Conservation (phyloP, 2,113 vertebrate genomes). For the Malaclemys terrapin region DNA sequence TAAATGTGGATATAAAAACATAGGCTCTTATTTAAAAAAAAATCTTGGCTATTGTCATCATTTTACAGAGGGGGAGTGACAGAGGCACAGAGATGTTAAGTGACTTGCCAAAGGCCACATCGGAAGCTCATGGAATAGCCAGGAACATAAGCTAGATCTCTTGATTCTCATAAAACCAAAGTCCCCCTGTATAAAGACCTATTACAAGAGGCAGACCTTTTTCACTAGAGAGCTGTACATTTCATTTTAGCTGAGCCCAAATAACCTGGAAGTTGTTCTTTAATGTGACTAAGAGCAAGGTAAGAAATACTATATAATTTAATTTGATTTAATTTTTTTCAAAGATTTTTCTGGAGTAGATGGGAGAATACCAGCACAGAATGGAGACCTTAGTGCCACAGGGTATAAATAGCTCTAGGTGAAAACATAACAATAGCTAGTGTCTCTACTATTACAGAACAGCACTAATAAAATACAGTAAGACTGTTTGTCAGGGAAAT, state of each 20-base stretch:
- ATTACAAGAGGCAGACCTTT: background rate
- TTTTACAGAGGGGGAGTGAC: background rate
- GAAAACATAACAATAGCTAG: constrained; percentile 36
- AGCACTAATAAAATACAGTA: constrained; percentile 40
- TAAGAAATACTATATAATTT: background rate
- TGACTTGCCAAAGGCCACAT: background rate
- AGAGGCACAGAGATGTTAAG: background rate
- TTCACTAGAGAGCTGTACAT: background rate
- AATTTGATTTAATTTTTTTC: background rate
- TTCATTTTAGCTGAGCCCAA: background rate
- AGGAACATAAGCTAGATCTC: background rate
- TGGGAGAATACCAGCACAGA: background rate
- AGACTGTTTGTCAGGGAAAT: constrained; percentile 50
- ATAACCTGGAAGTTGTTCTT: background rate
- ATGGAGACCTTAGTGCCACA: background rate
- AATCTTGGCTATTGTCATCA: background rate
- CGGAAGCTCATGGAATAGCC: background rate
- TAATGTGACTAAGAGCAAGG: background rate
- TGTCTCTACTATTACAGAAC: constrained; percentile 14
- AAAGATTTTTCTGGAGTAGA: background rate
- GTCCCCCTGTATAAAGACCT: background rate
- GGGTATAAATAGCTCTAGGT: constrained; percentile 44
- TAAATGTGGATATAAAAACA: background rate
- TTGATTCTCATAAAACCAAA: background rate
- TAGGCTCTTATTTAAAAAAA: background rate